A percentile compares a stretch with the other conserved stretches of the same genome.
Conservation (phyloP, 2,888 invertebrate species). For the Ecdyonurus torrentis region DNA sequence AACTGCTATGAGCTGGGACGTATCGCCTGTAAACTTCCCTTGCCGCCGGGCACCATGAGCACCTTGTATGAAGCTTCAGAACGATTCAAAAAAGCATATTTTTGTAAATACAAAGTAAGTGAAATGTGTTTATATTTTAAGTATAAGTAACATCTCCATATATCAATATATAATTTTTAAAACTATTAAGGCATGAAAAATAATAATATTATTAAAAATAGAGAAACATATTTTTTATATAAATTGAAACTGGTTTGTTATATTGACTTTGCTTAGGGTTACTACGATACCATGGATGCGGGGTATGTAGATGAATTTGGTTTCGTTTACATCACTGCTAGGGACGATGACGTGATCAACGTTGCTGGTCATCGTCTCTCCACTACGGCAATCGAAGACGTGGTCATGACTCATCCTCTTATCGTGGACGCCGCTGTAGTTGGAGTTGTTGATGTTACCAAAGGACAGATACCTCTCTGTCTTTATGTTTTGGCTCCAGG, state of each 20-base stretch:
- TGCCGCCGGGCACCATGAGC: constrained; percentile 77
- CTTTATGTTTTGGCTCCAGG: constrained; percentile 61
- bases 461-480: constrained; percentile 81
- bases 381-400: constrained; percentile 79
- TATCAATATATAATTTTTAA: too few relatives aligned
- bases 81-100: constrained; percentile 64
- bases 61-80: constrained; percentile 70
- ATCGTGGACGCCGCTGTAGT: constrained; percentile 78
- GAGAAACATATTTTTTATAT: not conserved
- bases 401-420: constrained; percentile 68
- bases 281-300: constrained; percentile 90
- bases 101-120: constrained; percentile 63
- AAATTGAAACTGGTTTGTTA: not conserved
- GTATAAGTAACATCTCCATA: too few relatives aligned
- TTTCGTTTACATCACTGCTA: constrained; percentile 72
- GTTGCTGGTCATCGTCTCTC: constrained; percentile 87
- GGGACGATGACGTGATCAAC: constrained; percentile 90
- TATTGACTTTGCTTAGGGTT: constrained; percentile 41
- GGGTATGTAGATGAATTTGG: constrained; percentile 72
- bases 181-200: too few relatives aligned
- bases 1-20: constrained; percentile 58
- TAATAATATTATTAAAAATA: too few relatives aligned
- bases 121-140: too few relatives aligned
- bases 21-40: constrained; percentile 64
- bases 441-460: constrained; percentile 75